Conservation (phyloP, 2,888 invertebrate species). For the Xestia sexstrigata region DNA sequence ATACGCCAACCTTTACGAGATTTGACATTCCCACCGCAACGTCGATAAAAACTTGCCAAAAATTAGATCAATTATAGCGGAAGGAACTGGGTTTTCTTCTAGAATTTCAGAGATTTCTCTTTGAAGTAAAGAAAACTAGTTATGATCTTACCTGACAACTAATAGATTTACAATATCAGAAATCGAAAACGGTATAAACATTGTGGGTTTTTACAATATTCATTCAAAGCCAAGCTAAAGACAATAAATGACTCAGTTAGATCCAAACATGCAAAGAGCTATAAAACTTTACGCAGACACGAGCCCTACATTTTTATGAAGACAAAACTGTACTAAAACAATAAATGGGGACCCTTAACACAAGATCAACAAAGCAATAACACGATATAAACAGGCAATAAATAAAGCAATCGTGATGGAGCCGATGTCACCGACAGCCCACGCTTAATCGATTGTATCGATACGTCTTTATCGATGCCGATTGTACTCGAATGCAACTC, state of each 20-base stretch:
- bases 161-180: neutral
- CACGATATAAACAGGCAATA: slow-evolving; percentile 62
- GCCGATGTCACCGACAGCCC: slow-evolving; percentile 64
- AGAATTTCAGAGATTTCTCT: neutral
- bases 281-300: slow-evolving; percentile 32
- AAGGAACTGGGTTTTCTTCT: neutral
- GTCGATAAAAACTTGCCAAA: neutral
- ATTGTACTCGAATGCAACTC: slow-evolving; percentile 59
- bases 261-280: slow-evolving; percentile 11
- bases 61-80: neutral
- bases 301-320: slow-evolving; percentile 36
- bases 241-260: slow-evolving; percentile 4
- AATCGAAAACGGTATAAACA: neutral
- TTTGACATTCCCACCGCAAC: neutral
- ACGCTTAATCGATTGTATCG: slow-evolving; percentile 67
- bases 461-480: slow-evolving; percentile 68
- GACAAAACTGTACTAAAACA: slow-evolving; percentile 48
- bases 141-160: neutral
- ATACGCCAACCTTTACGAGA: neutral
- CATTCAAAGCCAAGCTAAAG: neutral
- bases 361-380: slow-evolving; percentile 59
- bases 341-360: slow-evolving; percentile 51
- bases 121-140: neutral
- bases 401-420: slow-evolving; percentile 64
- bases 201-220: slow-evolving; percentile 20